These are phyloP conservation scores for Drosophila planitibia DNA, from an alignment of 2,888 invertebrate genomes.

Conservation along the genomic window DNA sequence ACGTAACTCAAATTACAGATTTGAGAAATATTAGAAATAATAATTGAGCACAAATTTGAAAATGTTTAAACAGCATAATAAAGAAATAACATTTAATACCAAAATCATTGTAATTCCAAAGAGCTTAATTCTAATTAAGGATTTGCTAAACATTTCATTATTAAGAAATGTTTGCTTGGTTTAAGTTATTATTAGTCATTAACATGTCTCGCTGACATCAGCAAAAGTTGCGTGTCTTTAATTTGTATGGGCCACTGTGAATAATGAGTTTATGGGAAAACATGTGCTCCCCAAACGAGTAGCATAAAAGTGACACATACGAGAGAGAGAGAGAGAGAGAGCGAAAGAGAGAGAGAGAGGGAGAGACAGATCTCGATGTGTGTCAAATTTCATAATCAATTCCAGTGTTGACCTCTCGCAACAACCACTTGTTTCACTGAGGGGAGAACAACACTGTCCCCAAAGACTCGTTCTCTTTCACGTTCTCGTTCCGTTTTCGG, in stretches of 20 bases:
- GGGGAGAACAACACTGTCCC: slow-evolving; percentile 5
- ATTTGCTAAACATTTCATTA: neutral
- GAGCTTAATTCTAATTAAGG: neutral
- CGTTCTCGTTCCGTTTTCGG: slow-evolving; percentile 9
- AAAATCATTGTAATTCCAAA: neutral
- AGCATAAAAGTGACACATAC: neutral
- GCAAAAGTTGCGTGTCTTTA: slow-evolving; percentile 31
- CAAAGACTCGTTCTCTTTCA: slow-evolving; percentile 6
- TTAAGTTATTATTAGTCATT: slow-evolving; percentile 29
- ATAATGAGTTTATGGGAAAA: slow-evolving; percentile 6
- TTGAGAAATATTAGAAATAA: neutral
- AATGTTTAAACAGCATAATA: neutral
- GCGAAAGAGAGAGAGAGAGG: neutral
- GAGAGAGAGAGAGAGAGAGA: neutral
- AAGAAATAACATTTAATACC: neutral
- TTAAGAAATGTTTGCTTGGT: slow-evolving; percentile 15
- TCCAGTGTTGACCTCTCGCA: slow-evolving; percentile 45
- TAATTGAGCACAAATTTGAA: neutral
- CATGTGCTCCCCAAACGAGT: slow-evolving; percentile 5
- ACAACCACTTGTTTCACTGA: slow-evolving; percentile 50
- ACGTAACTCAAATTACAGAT: neutral
- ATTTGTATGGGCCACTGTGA: slow-evolving; percentile 22
- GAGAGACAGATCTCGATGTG: slow-evolving; percentile 38
- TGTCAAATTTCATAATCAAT: slow-evolving; percentile 62
- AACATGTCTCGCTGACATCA: slow-evolving; percentile 53